These are phyloP conservation scores for Pterobdella sp. DNA, from an alignment of 2,888 invertebrate genomes.

Conservation along the genomic window DNA sequence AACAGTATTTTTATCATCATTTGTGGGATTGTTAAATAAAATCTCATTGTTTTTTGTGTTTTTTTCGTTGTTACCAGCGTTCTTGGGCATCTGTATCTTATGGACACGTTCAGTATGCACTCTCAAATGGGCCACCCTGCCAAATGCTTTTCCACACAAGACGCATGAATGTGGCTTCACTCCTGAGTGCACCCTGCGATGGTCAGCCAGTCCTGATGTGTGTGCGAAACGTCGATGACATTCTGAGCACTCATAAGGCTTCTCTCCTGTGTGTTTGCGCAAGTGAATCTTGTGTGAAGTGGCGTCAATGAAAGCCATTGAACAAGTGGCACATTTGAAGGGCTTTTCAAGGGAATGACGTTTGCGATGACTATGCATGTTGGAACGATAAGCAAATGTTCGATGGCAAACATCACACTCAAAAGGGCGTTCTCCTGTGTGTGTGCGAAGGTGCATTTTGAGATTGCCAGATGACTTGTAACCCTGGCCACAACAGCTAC, in stretches of 20 bases:
- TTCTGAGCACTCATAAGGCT: constrained; percentile 12
- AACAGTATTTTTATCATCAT: background rate
- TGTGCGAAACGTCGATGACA: constrained; percentile 20
- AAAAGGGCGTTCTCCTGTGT: constrained; percentile 22
- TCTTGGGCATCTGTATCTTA: background rate
- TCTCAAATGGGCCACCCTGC: constrained; percentile 15
- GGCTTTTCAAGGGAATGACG: constrained; percentile 11
- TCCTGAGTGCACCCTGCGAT: constrained; percentile 13
- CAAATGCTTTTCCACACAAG: constrained; percentile 23
- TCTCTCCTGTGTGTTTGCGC: constrained; percentile 22
- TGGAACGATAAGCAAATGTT: constrained; percentile 20
- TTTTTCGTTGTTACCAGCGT: background rate
- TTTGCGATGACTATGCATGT: constrained; percentile 23
- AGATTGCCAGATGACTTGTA: constrained; percentile 20
- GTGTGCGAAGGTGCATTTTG: constrained; percentile 22
- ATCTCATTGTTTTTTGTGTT: background rate
- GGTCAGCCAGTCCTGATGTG: constrained; percentile 17
- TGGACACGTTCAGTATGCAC: constrained; percentile 20
- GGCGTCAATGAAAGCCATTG: constrained; percentile 6
- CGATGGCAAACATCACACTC: constrained; percentile 16
- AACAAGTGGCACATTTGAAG: constrained; percentile 12
- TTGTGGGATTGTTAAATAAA: background rate
- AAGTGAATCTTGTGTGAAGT: constrained; percentile 21
- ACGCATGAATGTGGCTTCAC: constrained; percentile 10
- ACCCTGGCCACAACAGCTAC: constrained; percentile 24